Percentiles rank a stretch among this genome's conserved stretches.
These are phyloP conservation scores for Lethrus apterus DNA, from an alignment of 1,140 invertebrate species.

Conservation along the genomic window DNA sequence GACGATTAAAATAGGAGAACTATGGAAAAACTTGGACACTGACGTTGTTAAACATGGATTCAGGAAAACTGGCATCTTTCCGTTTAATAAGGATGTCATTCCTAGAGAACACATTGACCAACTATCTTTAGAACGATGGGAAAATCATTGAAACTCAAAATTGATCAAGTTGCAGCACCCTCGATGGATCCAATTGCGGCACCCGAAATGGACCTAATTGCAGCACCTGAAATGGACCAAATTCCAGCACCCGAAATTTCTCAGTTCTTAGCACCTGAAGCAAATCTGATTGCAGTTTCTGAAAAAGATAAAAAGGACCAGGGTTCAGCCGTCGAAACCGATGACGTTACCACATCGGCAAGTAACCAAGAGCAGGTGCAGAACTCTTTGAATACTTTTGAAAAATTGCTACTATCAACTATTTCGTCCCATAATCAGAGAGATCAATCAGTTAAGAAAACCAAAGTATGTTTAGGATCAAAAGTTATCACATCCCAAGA, in stretches of 20 bases:
- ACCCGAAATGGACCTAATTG: not conserved
- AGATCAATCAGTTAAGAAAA: constrained; percentile 1
- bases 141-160: not conserved
- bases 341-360: no score
- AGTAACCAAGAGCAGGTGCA: not conserved
- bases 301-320: not conserved
- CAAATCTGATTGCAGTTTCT: not conserved
- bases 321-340: not conserved
- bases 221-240: not conserved
- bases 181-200: no score
- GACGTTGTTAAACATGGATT: no score
- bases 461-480: not conserved
- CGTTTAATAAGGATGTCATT: no score
- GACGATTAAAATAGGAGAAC: not conserved
- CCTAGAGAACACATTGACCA: not conserved
- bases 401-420: not conserved
- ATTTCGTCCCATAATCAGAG: constrained; percentile 1
- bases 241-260: not conserved
- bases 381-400: not conserved
- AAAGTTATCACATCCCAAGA: constrained; percentile 2
- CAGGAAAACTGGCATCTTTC: no score
- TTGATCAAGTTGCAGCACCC: no score
- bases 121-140: not conserved
- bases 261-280: no score
- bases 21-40: not conserved